Evolutionary conservation across 2,888 invertebrate species (phyloP).

Genomic region (Colletes collaris): DNA sequence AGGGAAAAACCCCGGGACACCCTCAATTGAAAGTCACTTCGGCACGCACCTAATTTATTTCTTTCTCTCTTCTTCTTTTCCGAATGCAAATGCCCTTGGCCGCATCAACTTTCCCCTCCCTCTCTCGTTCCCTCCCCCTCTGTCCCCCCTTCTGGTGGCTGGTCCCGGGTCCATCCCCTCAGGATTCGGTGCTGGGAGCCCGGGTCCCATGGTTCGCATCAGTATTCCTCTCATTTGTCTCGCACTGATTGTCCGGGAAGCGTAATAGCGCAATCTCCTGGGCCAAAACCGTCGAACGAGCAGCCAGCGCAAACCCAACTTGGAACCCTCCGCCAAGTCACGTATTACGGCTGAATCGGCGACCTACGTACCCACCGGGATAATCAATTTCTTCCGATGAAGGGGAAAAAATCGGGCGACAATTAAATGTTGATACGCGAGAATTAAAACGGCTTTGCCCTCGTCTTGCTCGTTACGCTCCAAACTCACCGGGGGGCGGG

Average conservation of each 20-base stretch:
- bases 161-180: conserved; percentile 29
- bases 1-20: conserved; percentile 60
- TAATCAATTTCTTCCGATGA: conserved; percentile 71
- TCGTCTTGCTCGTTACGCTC: too few species aligned
- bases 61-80: conserved; percentile 53
- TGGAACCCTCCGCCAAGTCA: conserved; percentile 68
- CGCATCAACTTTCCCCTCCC: conserved; percentile 46
- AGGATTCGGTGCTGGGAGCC: conserved; percentile 10
- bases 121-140: conserved; percentile 6
- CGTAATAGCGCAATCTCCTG: conserved; percentile 78
- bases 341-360: conserved; percentile 64
- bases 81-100: conserved; percentile 63
- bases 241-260: conserved; percentile 78
- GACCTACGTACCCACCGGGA: conserved; percentile 64
- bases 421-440: conserved; percentile 56
- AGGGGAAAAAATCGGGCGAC: conserved; percentile 43
- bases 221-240: conserved; percentile 80
- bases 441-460: conserved; percentile 4
- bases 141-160: background rate
- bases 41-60: conserved; percentile 69
- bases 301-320: conserved; percentile 40
- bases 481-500: too few species aligned
- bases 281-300: conserved; percentile 63
- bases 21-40: conserved; percentile 73
- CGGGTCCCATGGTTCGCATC: conserved; percentile 65